Percentiles rank a stretch among this genome's conserved stretches.
Evolutionary conservation across 23 tunicate genomes (phyloP).

Genomic region (Ascidia mentula): DNA sequence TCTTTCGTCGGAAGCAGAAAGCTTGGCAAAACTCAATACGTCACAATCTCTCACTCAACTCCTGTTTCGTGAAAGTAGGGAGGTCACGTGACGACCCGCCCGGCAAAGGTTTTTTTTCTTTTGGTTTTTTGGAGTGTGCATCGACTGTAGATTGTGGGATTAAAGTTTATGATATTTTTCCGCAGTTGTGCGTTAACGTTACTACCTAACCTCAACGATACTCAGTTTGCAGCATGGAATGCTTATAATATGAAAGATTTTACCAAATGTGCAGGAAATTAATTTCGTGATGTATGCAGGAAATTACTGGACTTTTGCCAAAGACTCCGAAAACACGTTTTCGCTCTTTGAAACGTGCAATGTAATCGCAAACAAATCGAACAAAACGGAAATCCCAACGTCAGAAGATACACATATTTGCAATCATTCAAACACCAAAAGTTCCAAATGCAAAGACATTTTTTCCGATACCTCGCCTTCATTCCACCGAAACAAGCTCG

Average conservation of each 20-base stretch:
- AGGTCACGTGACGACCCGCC: conserved; percentile 62
- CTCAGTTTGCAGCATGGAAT: no score
- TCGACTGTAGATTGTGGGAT: no score
- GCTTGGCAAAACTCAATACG: conserved; percentile 90
- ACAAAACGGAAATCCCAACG: not conserved
- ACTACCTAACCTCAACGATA: no score
- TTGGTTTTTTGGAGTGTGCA: no score
- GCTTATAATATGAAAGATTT: no score
- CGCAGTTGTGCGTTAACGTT: no score
- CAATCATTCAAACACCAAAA: not conserved
- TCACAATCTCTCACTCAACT: conserved; percentile 72
- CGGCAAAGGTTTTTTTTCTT: conserved; percentile 91
- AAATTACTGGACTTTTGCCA: conserved; percentile 76
- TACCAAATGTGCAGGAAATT: no score
- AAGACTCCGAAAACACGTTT: conserved; percentile 50
- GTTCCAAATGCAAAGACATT: not conserved
- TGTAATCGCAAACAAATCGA: not conserved
- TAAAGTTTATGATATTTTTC: no score
- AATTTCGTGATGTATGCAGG: no score
- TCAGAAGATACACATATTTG: not conserved
- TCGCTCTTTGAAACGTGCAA: conserved; percentile 32
- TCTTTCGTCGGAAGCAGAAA: conserved; percentile 54
- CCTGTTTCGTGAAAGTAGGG: conserved; percentile 66
- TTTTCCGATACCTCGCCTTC: not conserved
- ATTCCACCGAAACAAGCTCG: not conserved